phyloP scores from a whole-genome alignment of 2,113 vertebrate species.

The Tamias sibiricus region DNA sequence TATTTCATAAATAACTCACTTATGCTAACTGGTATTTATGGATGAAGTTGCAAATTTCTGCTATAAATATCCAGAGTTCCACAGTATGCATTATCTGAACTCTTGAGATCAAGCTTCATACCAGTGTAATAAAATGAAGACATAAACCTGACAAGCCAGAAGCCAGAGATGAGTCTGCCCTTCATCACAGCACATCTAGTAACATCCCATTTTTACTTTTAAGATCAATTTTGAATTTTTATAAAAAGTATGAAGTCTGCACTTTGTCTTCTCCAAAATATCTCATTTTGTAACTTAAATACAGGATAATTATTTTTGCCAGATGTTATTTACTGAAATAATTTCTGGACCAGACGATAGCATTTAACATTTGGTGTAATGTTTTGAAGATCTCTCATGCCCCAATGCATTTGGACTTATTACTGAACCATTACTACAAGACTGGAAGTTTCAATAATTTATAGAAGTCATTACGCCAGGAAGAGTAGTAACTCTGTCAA shows the following conservation, averaged over 20 bases:
- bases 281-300: constrained; percentile 68
- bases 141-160: constrained; percentile 47
- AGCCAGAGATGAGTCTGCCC: not conserved
- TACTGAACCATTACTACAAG: constrained; percentile 79
- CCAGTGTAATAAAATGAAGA: constrained; percentile 43
- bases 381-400: constrained; percentile 71
- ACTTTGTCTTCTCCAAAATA: constrained; percentile 53
- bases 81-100: constrained; percentile 3
- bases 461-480: constrained; percentile 74
- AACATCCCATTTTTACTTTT: constrained; percentile 38
- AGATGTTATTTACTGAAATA: constrained; percentile 77
- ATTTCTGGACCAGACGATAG: constrained; percentile 70
- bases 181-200: not conserved
- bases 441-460: constrained; percentile 81
- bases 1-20: constrained; percentile 52
- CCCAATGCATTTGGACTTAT: constrained; percentile 79
- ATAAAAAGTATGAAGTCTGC: constrained; percentile 20
- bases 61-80: constrained; percentile 39
- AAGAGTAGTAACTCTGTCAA: constrained; percentile 64
- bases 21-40: constrained; percentile 37
- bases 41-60: constrained; percentile 40
- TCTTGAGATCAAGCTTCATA: constrained; percentile 35
- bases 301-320: constrained; percentile 73
- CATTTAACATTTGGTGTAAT: constrained; percentile 61
- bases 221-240: constrained; percentile 58